These are phyloP conservation scores for Brachionus sp. DNA, from an alignment of 1,140 invertebrate genomes.

Conservation along the genomic window DNA sequence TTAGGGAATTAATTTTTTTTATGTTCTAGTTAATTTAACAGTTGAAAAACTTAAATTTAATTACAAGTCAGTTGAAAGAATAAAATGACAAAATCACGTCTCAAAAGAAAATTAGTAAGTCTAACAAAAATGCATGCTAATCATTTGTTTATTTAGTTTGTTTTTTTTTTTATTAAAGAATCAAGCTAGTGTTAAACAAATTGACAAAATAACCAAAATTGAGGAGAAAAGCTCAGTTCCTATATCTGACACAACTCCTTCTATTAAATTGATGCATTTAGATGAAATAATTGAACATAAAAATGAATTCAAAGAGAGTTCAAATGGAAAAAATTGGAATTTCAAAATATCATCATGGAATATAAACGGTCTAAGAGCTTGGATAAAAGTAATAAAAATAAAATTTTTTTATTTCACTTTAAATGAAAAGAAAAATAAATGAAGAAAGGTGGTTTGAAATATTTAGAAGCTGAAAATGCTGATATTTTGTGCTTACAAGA, in stretches of 20 bases:
- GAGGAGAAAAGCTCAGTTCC: not conserved
- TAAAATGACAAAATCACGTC: not conserved
- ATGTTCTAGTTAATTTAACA: not conserved
- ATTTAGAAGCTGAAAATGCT: conserved; percentile 75
- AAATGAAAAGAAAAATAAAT: conserved; percentile 47
- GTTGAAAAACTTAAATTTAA: too few relatives aligned
- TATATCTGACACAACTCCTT: not conserved
- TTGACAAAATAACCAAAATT: not conserved
- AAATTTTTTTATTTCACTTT: not conserved
- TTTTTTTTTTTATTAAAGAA: not conserved
- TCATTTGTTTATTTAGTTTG: not conserved
- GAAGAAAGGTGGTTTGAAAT: conserved; percentile 70
- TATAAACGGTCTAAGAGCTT: conserved; percentile 85
- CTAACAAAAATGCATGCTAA: not conserved
- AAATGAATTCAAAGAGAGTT: conserved; percentile 5
- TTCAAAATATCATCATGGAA: conserved; percentile 74
- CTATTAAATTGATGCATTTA: not conserved
- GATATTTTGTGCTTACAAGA: conserved; percentile 93
- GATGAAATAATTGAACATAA: not conserved
- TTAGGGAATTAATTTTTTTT: not conserved
- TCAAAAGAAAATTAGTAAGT: not conserved
- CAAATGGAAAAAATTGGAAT: conserved; percentile 22
- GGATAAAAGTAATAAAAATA: conserved; percentile 65
- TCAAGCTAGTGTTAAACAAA: not conserved
- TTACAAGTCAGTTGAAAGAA: too few relatives aligned